Conservation (phyloP, 2,888 invertebrate species). For the Margaritifera margaritifera region DNA sequence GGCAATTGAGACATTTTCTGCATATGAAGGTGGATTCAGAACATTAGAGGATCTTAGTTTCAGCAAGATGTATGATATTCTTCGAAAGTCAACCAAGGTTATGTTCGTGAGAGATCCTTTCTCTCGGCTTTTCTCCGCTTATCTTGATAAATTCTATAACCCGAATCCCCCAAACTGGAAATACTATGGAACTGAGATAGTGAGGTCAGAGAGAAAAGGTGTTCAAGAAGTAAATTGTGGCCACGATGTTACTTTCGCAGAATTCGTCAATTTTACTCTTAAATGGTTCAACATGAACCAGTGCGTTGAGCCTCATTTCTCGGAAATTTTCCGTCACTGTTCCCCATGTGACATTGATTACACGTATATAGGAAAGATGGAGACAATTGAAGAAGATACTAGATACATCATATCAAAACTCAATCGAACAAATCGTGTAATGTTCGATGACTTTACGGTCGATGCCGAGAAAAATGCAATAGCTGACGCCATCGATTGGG, state of each 20-base stretch:
- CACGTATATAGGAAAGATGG: conserved; percentile 46
- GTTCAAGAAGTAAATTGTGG: conserved; percentile 33
- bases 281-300: conserved; percentile 15
- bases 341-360: conserved; percentile 38
- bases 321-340: conserved; percentile 42
- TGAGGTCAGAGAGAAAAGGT: conserved; percentile 15
- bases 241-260: conserved; percentile 40
- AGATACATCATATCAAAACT: conserved; percentile 25
- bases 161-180: conserved; percentile 42
- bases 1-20: conserved; percentile 11
- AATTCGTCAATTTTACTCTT: conserved; percentile 38
- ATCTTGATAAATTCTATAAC: conserved; percentile 45
- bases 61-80: too few species aligned
- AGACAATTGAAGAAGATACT: conserved; percentile 40
- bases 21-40: conserved; percentile 17
- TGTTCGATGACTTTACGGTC: conserved; percentile 11
- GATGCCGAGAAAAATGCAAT: conserved; percentile 16
- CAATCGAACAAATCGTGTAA: conserved; percentile 14
- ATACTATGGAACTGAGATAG: conserved; percentile 21
- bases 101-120: conserved; percentile 45
- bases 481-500: conserved; percentile 12
- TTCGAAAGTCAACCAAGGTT: conserved; percentile 6
- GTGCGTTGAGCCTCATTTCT: conserved; percentile 41
- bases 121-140: conserved; percentile 42
- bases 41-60: conserved; percentile 11